These are phyloP conservation scores for Cyrtonyx montezumae DNA, from an alignment of 2,113 vertebrate species.

Conservation along the genomic window DNA sequence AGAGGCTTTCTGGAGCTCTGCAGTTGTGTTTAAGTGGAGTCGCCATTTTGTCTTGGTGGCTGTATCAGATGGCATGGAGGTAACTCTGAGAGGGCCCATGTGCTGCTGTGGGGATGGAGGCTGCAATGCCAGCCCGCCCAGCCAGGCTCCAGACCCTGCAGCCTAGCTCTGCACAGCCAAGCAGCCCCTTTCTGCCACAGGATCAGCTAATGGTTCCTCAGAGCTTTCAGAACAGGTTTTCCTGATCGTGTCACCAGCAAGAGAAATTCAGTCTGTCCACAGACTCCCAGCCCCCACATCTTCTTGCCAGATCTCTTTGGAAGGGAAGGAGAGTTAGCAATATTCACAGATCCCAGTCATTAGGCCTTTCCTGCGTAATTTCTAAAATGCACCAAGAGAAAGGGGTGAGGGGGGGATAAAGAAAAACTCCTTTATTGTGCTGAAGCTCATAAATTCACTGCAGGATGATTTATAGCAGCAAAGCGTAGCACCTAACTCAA, in stretches of 20 bases:
- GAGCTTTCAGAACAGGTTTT: conserved; percentile 19
- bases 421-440: conserved; percentile 58
- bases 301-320: conserved; percentile 61
- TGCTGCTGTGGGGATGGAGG: fast-evolving
- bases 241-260: background rate
- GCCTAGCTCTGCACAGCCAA: fast-evolving
- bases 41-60: background rate
- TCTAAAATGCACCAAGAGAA: conserved; percentile 40
- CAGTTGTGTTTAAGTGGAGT: background rate
- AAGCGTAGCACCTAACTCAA: conserved; percentile 75
- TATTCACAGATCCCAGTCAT: conserved; percentile 37
- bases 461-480: conserved; percentile 71
- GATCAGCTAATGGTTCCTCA: background rate
- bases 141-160: background rate
- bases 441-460: conserved; percentile 77
- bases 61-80: background rate
- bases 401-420: background rate
- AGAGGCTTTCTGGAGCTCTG: background rate
- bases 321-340: background rate
- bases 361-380: conserved; percentile 52
- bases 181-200: background rate
- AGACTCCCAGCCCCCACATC: background rate
- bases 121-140: background rate
- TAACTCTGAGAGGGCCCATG: background rate
- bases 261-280: conserved; percentile 15